Base-by-base conservation (phyloP, 1,140 invertebrate genomes). In the Melanaphis sacchari region DNA sequence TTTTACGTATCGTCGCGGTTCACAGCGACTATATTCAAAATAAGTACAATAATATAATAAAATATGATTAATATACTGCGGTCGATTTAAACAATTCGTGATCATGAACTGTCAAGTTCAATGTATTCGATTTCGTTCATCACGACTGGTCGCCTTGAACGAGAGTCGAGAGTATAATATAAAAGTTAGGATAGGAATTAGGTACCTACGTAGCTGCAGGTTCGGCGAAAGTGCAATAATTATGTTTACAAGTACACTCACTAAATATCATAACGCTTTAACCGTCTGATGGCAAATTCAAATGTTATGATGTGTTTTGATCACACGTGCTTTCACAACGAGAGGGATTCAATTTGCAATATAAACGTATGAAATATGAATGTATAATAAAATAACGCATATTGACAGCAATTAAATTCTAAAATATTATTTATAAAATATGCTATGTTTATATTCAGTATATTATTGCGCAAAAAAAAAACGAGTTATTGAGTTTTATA, bases 61-160 rank as follows among this genome's bases (percentile, higher is more conserved):
- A 38, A 49, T 90, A 52, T 38, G 40, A 43, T n/a, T 46, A 87
- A 52, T 52, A 38, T 40, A 2, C 26, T 90, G 49, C 41, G 46
- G 88, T 54, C 88, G 31, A 88, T 88, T 26, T 52, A 90, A 90
- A 90, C 59, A 36, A 43, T 91, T 91, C 59, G 54, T 81, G 90
- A 40, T 81, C 59, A 81, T 91, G 66, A 91, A 91, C 41, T 91
- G 52, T 91, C 90, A 91, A 91, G 90, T 91, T 91, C 90, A 91
- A 41, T 81, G 90, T 18, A 43, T 76, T 46, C 36, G 59, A 91
- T 91, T 91, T 91, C 52, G 21, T 91, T 36, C 41, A 36, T 46
- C 31, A 66, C 90, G 41, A 91, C 66, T n/a, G 41, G 46, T 41
- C 59, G 66, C 59, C 90, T 91, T 49, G 90, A 49, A 91, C 46